These are phyloP conservation scores for Drymonia ruficornis DNA, from an alignment of 2,888 invertebrate genomes.

Conservation along the genomic window DNA sequence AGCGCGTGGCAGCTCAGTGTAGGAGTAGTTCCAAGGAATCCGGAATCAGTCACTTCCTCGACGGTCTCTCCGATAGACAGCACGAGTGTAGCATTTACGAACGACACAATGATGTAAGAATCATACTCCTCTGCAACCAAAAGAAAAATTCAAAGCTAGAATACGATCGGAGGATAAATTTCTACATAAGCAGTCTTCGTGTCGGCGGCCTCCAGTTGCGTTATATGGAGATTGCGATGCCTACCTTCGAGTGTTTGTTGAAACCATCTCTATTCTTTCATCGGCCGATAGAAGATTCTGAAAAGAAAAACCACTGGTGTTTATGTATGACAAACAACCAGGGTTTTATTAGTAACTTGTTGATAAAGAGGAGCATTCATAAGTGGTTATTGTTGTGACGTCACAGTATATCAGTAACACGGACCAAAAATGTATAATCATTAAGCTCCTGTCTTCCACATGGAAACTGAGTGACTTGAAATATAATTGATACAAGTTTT, in stretches of 20 bases:
- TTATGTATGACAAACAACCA: slow-evolving; percentile 89
- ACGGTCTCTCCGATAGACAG: slow-evolving; percentile 99
- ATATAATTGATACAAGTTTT: neutral
- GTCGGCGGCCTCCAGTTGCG: slow-evolving; percentile 59
- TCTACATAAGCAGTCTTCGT: slow-evolving; percentile 45
- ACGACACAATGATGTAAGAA: slow-evolving; percentile 99
- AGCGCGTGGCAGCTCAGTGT: slow-evolving; percentile 99
- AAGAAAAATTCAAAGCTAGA: slow-evolving; percentile 68
- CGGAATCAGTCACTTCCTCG: slow-evolving; percentile 99
- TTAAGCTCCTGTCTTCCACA: slow-evolving; percentile 57
- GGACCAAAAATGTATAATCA: slow-evolving; percentile 81
- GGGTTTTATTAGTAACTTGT: slow-evolving; percentile 85
- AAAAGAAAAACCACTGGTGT: slow-evolving; percentile 96
- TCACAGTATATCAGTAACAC: slow-evolving; percentile 82
- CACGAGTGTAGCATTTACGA: slow-evolving; percentile 98
- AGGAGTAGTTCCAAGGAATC: slow-evolving; percentile 99
- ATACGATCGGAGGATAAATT: slow-evolving; percentile 31
- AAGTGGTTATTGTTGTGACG: slow-evolving; percentile 77
- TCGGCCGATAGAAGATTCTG: slow-evolving; percentile 86
- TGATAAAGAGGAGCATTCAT: slow-evolving; percentile 81
- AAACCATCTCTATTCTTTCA: slow-evolving; percentile 72
- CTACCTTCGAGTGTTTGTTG: slow-evolving; percentile 73
- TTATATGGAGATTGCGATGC: slow-evolving; percentile 60
- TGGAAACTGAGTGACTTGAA: neutral
- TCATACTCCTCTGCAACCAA: slow-evolving; percentile 97